phyloP scores from a whole-genome alignment of 92 coral and sea anemone genomes.

The Umimayanthus kanabou region DNA sequence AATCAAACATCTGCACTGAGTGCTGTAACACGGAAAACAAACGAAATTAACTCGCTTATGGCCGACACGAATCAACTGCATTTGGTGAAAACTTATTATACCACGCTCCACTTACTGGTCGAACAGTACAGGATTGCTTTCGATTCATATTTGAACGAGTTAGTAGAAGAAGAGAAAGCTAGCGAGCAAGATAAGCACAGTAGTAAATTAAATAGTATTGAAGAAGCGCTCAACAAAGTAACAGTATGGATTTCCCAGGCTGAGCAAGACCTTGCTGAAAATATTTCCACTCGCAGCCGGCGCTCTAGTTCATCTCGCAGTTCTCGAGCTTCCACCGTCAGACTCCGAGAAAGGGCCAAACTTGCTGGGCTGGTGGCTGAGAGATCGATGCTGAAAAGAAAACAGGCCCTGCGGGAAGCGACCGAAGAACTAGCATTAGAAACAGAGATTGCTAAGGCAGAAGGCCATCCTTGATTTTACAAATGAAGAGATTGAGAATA shows the following conservation, averaged over 20 bases:
- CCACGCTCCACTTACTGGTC: neutral
- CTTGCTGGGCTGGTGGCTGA: constrained; percentile 26
- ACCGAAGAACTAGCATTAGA: constrained; percentile 29
- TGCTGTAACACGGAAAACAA: neutral
- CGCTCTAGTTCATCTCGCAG: neutral
- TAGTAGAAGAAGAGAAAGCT: constrained; percentile 7
- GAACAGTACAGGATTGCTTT: constrained; percentile 27
- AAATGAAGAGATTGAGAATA: neutral
- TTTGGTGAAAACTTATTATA: constrained; percentile 35
- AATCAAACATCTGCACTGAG: constrained; percentile 16
- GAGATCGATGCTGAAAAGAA: constrained; percentile 20
- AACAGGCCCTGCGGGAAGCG: constrained; percentile 7
- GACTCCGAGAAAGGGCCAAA: neutral
- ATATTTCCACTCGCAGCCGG: neutral
- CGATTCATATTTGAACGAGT: neutral
- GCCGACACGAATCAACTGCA: constrained; percentile 21
- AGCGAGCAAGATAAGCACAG: neutral
- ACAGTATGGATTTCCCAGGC: constrained; percentile 10
- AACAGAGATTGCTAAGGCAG: constrained; percentile 35
- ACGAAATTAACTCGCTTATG: constrained; percentile 26
- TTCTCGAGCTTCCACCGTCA: neutral
- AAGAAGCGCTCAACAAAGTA: neutral
- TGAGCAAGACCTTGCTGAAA: neutral
- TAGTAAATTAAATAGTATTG: neutral
- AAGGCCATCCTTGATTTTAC: constrained; percentile 17